Evolutionary conservation across 2,797 vertebrate species (phyloP), one percentile per base, ranked within the genome.

Genomic region (Tokudaia muenninki): DNA sequence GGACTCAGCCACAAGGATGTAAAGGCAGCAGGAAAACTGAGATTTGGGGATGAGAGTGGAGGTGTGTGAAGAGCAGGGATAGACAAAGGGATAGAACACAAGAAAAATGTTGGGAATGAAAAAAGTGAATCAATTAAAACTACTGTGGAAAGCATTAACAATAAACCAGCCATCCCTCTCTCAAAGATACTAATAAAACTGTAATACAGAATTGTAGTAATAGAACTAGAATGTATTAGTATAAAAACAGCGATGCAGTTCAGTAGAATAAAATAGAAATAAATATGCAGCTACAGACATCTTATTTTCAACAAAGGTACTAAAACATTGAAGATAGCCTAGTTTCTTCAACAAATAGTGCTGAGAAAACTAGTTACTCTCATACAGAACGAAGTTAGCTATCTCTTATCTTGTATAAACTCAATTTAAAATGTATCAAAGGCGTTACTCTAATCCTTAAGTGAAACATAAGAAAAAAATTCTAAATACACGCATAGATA

Each of bases 371-470:
- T 57, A 22, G 67, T 74, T 74, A 41, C n/a, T 37, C 16, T 31
- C n/a, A 75, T 44, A 12, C 3, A 44, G 26, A 87, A 57, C 17
- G 13, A 44, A 74, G 52, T 59, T 21, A 44, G 72, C 55, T 44
- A 57, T 59, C 52, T 74, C 37, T 59, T 88, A 72, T 59, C 52
- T n/a, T 59, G 10, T 59, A 75, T 72, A 72, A 87, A 55, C 14
- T 72, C 67, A 87, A 72, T 57, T 74, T 88, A 89, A 77, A 89
- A 89, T 77, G 17, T 31, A 61, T 77, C n/a, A 44, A 44, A 88
- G 26, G 55, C 14, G 14, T 55, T 26, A 72, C 22, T 57, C 55
- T 57, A 57, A 57, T 57, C 55, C 16, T 57, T 11, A 14, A 55
- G 83, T 50, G 44, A 50, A 50, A 86, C 6, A 3, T 22, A 50